phyloP scores from a whole-genome alignment of 2,888 invertebrate genomes.

The Melolontha melolontha region DNA sequence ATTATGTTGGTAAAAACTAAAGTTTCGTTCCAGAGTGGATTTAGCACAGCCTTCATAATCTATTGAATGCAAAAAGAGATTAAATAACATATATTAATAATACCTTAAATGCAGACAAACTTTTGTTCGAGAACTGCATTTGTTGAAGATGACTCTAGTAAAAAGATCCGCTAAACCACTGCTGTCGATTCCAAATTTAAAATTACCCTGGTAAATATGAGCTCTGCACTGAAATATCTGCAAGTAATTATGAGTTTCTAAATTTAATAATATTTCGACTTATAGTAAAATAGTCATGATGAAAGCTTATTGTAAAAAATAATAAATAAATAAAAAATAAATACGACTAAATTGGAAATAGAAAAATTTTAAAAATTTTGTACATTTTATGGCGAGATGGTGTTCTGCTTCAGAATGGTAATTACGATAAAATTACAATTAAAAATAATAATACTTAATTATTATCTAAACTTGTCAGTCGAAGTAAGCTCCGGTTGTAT shows the following conservation, averaged over 20 bases:
- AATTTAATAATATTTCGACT: too few relatives aligned
- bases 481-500: too few relatives aligned
- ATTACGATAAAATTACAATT: too few relatives aligned
- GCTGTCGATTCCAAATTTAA: conserved; percentile 69
- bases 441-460: too few relatives aligned
- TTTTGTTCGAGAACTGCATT: conserved; percentile 62
- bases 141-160: conserved; percentile 63
- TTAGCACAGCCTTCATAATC: conserved; percentile 65
- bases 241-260: conserved; percentile 23
- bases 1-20: conserved; percentile 66
- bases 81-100: conserved; percentile 25
- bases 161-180: conserved; percentile 69
- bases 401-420: too few relatives aligned
- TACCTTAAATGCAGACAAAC: conserved; percentile 56
- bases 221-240: conserved; percentile 72
- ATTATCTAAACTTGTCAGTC: too few relatives aligned
- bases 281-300: too few relatives aligned
- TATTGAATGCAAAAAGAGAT: conserved; percentile 46
- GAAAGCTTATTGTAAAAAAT: too few relatives aligned
- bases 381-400: too few relatives aligned
- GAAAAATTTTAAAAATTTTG: too few relatives aligned
- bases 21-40: conserved; percentile 74
- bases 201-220: conserved; percentile 77
- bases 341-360: too few relatives aligned
- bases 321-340: too few relatives aligned